Base-by-base conservation (phyloP, 2,888 invertebrate species). In the Caenorhabditis japonica region DNA sequence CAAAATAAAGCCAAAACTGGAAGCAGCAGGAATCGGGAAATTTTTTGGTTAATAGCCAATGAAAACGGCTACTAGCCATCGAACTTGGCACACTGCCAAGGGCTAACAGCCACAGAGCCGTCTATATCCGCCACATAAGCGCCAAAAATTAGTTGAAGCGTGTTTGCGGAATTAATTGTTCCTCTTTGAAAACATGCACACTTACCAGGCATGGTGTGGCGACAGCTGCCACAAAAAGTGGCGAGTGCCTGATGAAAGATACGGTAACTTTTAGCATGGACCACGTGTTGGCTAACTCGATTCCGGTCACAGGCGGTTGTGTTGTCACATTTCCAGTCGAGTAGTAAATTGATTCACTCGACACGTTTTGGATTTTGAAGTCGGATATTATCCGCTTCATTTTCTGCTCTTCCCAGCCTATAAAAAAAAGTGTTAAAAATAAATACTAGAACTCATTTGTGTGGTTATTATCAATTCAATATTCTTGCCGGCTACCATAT, bases 321-420 rank as follows among this genome's bases (percentile, higher is more conserved):
- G 34, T 41, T 4, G 78, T 56, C 13, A 66, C 25, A 44, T 38
- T 72, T n/a, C 78, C 74, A 12, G 36, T 41, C 13, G 62, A 30
- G 69, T 79, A 84, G 52, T 78, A 85, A 36, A 77, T 46, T 13
- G 77, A 44, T 21, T 79, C 76, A 23, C 77, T 72, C 12, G 75
- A 71, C 21, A 83, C 69, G 2, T 66, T 74, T 10, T 70, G 21
- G 7, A 85, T 66, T 38, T 79, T 75, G 76, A 83, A 85, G 27
- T 85, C 81, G 23, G 79, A 79, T 15, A 85, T 77, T 47, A 82
- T 79, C 19, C 61, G 62, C 49, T 83, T 84, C 53, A 62, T 53
- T n/a, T 70, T 62, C 51, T 82, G 79, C 15, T 77, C 58, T 7
- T 81, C 84, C 84, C 85, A 85, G 8, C 78, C 80, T 78, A 30